A percentile compares a stretch with the other conserved stretches of the same genome.
Conservation (phyloP, 92 coral and sea anemone genomes). For the Umimayanthus kanabou region DNA sequence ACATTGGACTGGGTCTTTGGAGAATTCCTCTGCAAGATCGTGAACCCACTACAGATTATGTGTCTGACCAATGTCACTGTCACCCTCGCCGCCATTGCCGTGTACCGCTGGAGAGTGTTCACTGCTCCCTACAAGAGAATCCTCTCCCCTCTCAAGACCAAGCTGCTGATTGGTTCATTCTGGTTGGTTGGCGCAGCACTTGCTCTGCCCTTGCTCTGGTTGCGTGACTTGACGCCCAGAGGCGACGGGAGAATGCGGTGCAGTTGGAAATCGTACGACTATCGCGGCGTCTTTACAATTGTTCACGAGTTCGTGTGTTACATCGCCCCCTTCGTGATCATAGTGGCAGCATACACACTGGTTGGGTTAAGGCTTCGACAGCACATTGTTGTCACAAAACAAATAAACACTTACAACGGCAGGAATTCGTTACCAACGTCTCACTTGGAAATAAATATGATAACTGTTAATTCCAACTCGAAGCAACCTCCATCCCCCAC, state of each 20-base stretch:
- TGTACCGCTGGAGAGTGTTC: no score
- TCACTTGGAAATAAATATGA: slow-evolving; percentile 8
- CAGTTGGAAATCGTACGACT: slow-evolving; percentile 28
- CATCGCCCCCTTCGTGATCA: slow-evolving; percentile 58
- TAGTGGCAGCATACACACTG: slow-evolving; percentile 67
- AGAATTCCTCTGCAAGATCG: no score
- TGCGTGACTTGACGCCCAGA: no score
- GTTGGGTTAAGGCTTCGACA: slow-evolving; percentile 63
- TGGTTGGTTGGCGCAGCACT: no score
- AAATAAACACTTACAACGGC: background rate
- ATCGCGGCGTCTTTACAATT: slow-evolving; percentile 33
- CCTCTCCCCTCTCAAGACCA: no score
- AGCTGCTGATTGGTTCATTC: no score
- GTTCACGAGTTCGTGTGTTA: slow-evolving; percentile 51
- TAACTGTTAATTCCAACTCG: background rate
- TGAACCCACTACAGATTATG: no score
- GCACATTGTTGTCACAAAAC: slow-evolving; percentile 39
- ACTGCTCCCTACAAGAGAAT: no score
- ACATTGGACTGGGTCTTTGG: no score
- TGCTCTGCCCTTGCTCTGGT: no score
- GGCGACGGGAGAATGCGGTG: slow-evolving; percentile 29
- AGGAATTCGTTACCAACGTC: background rate
- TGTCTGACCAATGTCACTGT: no score
- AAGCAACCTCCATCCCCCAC: background rate
- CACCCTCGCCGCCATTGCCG: no score